Conservation (phyloP, 2,888 invertebrate species). For the Apamea monoglypha region DNA sequence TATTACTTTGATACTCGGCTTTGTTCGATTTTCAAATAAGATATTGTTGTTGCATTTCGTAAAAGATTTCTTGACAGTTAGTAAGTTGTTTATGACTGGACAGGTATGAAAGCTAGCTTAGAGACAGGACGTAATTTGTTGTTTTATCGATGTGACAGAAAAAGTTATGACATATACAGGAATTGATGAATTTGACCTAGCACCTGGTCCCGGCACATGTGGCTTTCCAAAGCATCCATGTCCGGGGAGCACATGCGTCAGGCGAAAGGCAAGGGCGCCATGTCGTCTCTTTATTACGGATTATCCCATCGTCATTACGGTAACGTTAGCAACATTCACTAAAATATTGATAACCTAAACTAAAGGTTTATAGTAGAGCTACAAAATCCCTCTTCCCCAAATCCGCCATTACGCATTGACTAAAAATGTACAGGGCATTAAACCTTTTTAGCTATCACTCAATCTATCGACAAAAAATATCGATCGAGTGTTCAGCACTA, state of each 20-base stretch:
- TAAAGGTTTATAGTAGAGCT: background rate
- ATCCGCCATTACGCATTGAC: background rate
- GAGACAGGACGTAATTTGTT: background rate
- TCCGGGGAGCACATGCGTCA: background rate
- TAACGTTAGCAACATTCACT: background rate
- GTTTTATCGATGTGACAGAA: background rate
- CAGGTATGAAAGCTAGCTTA: background rate
- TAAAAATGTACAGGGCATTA: background rate
- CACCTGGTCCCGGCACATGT: background rate
- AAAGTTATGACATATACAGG: no score
- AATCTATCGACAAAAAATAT: slow-evolving; percentile 32
- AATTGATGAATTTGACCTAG: background rate
- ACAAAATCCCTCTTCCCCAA: background rate
- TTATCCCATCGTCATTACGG: background rate
- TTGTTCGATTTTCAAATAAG: slow-evolving; percentile 26
- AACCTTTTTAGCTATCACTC: background rate
- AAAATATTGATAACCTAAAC: background rate
- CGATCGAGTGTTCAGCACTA: slow-evolving; percentile 36
- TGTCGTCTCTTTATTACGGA: background rate
- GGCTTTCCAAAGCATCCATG: background rate
- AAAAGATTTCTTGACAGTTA: slow-evolving; percentile 8
- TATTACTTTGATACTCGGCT: slow-evolving; percentile 10
- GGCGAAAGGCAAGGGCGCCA: background rate
- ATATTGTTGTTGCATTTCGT: slow-evolving; percentile 13
- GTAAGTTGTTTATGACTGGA: slow-evolving; percentile 15